Evolutionary conservation across 92 coral and sea anemone genomes (phyloP), one percentile per base, ranked within the genome.

Genomic region (Palythoa heliodiscus): DNA sequence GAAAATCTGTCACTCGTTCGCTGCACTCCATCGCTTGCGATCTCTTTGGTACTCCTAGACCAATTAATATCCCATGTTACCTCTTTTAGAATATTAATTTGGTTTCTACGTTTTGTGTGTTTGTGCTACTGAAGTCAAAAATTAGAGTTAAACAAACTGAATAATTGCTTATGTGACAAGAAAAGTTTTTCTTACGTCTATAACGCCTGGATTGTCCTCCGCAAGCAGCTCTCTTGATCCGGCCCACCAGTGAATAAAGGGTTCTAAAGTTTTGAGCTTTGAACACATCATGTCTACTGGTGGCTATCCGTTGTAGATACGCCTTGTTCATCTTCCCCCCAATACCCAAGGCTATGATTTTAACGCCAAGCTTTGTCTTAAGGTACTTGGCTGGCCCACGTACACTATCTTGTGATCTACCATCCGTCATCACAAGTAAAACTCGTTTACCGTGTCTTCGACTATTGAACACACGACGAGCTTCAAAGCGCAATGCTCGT

Each of bases 381-480:
- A 94, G 87, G 20, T 54, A 74, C 43, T 84, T 88, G 39, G 95
- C 89, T 4, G 93, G 78, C 22, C 63, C 61, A 0, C 4, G n/a
- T 7, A 94, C 95, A 20, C 43, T 55, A 83, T 94, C 98, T 67
- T 88, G 89, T 14, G 98, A 92, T 39, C 76, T 87, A 4, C 98
- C 98, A 82, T 94, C 95, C 8, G 98, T 94, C 95, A 94, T 90
- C 0, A 90, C 89, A 78, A 96, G 76, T 77, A 94, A 86, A 15
- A 91, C 88, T 63, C 86, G 86, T 70, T 92, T 87, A 13, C 91
- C 88, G 2, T 92, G 88, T 16, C 82, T 64, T 12, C 95, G 66
- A 37, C 72, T 68, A 9, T 75, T 43, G 76, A 87, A 90, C 50
- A 90, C 75, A 13, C 24, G 53, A 9, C 78, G 72, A 9, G 66